These are phyloP conservation scores for Dicaeum eximium DNA, from an alignment of 2,113 vertebrate species.

Conservation along the genomic window DNA sequence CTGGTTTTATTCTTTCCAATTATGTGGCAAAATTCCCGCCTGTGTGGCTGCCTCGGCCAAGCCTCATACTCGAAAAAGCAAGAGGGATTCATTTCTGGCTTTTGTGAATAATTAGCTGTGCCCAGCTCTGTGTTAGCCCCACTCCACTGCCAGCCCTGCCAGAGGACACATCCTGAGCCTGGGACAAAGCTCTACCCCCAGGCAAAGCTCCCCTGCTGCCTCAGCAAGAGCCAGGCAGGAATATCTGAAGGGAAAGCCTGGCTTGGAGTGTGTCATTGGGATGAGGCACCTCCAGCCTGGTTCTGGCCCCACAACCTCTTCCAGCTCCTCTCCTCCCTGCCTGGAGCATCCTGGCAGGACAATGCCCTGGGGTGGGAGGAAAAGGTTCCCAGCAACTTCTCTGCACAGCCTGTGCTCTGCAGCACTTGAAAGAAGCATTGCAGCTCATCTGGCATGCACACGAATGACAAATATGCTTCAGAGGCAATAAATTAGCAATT, in stretches of 20 bases:
- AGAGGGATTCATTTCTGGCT: background rate
- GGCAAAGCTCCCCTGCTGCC: background rate
- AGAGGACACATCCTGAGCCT: background rate
- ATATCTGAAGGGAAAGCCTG: background rate
- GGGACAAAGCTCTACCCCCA: background rate
- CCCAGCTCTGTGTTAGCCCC: background rate
- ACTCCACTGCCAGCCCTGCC: background rate
- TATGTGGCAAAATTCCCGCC: background rate
- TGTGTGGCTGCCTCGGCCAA: background rate
- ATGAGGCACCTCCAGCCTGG: background rate
- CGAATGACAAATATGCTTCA: constrained; percentile 64
- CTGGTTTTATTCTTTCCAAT: background rate
- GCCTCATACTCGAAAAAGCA: background rate
- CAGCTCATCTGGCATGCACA: constrained; percentile 12
- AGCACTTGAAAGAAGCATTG: constrained; percentile 1
- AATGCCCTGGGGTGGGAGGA: rapidly evolving
- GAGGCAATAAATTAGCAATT: constrained; percentile 69
- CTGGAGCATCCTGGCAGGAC: background rate
- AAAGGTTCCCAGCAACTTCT: background rate
- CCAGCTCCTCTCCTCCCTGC: background rate
- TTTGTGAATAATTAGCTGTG: background rate
- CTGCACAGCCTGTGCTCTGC: background rate
- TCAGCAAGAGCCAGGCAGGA: background rate
- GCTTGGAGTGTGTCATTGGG: background rate
- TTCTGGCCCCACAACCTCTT: background rate